These are phyloP conservation scores for Lasioglossum zephyrum DNA, from an alignment of 2,888 invertebrate species.

Conservation along the genomic window DNA sequence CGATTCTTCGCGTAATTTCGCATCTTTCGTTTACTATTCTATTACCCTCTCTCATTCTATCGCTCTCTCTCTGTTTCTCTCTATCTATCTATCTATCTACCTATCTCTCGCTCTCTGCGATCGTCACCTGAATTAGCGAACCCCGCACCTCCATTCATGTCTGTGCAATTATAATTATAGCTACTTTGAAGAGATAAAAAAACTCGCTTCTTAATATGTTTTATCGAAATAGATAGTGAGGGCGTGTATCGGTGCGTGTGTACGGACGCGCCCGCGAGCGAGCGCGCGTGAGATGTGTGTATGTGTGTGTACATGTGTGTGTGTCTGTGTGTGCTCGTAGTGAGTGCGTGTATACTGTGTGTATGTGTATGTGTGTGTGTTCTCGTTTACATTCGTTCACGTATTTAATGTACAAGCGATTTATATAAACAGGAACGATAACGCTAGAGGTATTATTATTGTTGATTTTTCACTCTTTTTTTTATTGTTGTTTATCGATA, in stretches of 20 bases:
- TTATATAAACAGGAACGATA: constrained; percentile 67
- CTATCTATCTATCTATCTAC: not conserved
- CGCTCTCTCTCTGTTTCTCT: not conserved
- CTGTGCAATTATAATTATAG: constrained; percentile 23
- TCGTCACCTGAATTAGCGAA: constrained; percentile 36
- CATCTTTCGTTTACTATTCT: not conserved
- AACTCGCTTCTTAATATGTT: constrained; percentile 37
- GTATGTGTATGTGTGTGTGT: not conserved
- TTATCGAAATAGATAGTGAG: constrained; percentile 35
- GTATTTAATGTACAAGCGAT: constrained; percentile 60
- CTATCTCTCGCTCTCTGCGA: not conserved
- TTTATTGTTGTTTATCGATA: not conserved
- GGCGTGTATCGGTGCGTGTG: constrained; percentile 1
- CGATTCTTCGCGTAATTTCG: not conserved
- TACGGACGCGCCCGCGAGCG: not conserved
- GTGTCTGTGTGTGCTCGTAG: not conserved
- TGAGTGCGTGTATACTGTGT: too few relatives aligned
- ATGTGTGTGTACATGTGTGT: too few relatives aligned
- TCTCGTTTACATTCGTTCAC: constrained; percentile 46
- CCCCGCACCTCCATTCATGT: constrained; percentile 27
- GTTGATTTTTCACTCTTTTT: constrained; percentile 42
- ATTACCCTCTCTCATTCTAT: not conserved
- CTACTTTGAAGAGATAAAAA: constrained; percentile 45
- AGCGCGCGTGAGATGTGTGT: not conserved
- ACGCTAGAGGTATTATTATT: constrained; percentile 66